Conservation (phyloP, 2,888 invertebrate genomes). For the Aelia acuminata region DNA sequence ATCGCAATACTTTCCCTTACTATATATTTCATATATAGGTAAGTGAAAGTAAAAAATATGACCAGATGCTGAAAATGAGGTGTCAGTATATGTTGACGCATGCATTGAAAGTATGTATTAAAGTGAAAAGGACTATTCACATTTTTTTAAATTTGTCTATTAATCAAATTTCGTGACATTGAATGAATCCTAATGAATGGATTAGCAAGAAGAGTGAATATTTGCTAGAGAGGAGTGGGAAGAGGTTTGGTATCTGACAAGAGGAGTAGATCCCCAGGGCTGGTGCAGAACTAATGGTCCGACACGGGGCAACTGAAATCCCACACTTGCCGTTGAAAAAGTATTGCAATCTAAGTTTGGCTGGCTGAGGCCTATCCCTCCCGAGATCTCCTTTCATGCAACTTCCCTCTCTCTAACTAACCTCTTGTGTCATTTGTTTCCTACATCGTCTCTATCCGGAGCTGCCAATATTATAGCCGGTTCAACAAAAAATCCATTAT, state of each 20-base stretch:
- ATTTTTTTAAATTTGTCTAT: no score
- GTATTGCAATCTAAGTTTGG: slow-evolving; percentile 51
- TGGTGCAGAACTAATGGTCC: slow-evolving; percentile 20
- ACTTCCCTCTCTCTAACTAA: slow-evolving; percentile 21
- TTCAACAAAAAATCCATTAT: no score
- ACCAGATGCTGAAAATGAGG: no score
- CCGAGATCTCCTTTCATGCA: slow-evolving; percentile 1
- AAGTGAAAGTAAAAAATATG: no score
- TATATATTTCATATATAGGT: no score
- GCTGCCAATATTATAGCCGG: not conserved
- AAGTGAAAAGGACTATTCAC: no score
- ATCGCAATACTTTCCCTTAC: no score
- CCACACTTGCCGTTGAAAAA: slow-evolving; percentile 49
- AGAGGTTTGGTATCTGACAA: not conserved
- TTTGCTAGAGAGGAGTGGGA: not conserved
- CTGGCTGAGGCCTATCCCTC: slow-evolving; percentile 45
- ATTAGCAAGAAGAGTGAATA: not conserved
- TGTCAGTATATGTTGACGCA: no score
- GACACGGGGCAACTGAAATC: slow-evolving; percentile 49
- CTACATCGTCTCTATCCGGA: not conserved
- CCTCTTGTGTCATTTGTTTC: slow-evolving; percentile 3
- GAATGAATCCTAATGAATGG: not conserved
- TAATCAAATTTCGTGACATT: no score
- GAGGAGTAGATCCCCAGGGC: slow-evolving; percentile 5
- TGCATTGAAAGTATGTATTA: no score